These are phyloP conservation scores for Pantherophis alleghaniensis DNA, from an alignment of 2,797 vertebrate genomes.

Conservation along the genomic window DNA sequence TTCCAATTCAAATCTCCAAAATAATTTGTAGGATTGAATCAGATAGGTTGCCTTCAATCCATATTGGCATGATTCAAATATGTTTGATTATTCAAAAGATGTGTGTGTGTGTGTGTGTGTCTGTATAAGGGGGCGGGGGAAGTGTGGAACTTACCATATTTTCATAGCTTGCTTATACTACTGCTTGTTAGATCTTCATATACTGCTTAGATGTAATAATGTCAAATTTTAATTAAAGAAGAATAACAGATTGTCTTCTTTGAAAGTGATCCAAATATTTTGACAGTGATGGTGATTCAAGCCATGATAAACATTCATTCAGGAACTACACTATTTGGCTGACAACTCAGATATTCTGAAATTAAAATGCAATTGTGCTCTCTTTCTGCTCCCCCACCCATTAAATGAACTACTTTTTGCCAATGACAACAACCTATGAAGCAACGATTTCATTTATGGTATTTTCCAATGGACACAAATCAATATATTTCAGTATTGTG, in stretches of 20 bases:
- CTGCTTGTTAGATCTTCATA: background rate
- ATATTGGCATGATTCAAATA: background rate
- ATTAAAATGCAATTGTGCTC: background rate
- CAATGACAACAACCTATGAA: background rate
- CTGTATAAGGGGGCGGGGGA: background rate
- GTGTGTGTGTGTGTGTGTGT: background rate
- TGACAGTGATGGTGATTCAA: conserved; percentile 13
- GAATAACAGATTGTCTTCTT: background rate
- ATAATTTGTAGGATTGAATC: background rate
- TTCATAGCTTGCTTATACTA: background rate
- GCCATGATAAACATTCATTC: conserved; percentile 3
- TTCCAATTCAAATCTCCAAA: background rate
- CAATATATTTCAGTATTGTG: background rate
- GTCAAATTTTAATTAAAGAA: conserved; percentile 5
- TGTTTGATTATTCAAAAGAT: background rate
- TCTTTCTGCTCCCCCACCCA: background rate
- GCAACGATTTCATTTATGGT: background rate
- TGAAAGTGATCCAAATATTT: conserved; percentile 2
- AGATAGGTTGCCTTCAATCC: background rate
- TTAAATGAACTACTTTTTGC: background rate
- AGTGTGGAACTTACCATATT: background rate
- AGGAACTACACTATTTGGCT: background rate
- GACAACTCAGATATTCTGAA: background rate
- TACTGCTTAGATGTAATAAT: background rate
- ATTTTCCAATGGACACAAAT: conserved; percentile 9